Conservation (phyloP, 2,113 vertebrate species). For the Condylura cristata region DNA sequence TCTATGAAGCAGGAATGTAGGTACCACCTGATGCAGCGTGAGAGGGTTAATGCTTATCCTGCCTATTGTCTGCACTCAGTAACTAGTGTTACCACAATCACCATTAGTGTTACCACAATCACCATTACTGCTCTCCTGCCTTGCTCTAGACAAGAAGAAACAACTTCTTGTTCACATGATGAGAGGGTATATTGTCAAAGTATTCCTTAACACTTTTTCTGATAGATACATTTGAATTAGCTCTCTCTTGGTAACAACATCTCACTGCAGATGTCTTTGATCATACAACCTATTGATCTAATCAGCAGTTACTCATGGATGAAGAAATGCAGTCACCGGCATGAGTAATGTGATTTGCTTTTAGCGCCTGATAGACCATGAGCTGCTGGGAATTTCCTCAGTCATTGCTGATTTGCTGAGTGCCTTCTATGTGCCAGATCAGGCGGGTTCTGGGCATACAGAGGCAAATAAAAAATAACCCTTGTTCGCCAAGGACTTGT, state of each 20-base stretch:
- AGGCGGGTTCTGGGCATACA: neutral
- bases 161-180: neutral
- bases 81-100: accelerated
- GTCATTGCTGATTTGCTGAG: neutral
- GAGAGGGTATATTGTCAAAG: neutral
- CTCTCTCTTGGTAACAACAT: constrained; percentile 16
- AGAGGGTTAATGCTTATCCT: neutral
- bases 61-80: neutral
- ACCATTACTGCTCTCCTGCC: neutral
- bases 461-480: neutral
- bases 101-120: accelerated
- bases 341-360: neutral
- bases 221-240: neutral
- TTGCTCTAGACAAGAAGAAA: neutral
- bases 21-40: accelerated
- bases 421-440: neutral
- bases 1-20: neutral
- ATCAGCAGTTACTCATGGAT: neutral
- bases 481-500: neutral
- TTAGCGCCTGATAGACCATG: neutral
- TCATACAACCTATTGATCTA: neutral
- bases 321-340: neutral
- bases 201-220: neutral
- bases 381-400: neutral
- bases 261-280: constrained; percentile 23